These are phyloP conservation scores for Hormaphis cornu DNA, from an alignment of 1,140 invertebrate genomes.

Conservation along the genomic window DNA sequence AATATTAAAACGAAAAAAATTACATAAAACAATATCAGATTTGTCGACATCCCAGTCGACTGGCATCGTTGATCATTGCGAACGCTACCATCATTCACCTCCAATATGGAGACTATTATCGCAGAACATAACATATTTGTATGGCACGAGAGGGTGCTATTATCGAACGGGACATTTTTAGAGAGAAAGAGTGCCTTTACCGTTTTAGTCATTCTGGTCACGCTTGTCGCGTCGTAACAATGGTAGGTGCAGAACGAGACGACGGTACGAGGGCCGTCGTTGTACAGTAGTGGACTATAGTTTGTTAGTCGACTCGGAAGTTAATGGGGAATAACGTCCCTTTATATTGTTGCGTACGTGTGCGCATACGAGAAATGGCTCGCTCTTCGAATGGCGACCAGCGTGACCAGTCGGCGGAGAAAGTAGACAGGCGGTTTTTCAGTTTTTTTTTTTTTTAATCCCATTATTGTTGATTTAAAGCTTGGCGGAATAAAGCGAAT, in stretches of 20 bases:
- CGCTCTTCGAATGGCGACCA: neutral
- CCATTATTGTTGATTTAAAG: neutral
- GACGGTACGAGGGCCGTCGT: neutral
- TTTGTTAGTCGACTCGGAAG: neutral
- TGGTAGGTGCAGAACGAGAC: neutral
- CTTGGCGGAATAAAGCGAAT: too few species aligned
- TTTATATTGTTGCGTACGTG: neutral
- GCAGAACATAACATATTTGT: neutral
- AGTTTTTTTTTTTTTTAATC: too few species aligned
- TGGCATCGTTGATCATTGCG: too few species aligned
- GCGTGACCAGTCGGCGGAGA: neutral
- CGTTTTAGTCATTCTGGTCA: slow-evolving; percentile 13
- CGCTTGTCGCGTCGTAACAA: slow-evolving; percentile 20
- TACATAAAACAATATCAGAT: too few species aligned
- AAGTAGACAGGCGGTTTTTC: neutral
- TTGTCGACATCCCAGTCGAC: too few species aligned
- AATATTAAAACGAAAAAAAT: too few species aligned
- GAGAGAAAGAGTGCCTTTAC: neutral
- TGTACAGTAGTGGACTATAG: neutral
- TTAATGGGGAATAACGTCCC: slow-evolving; percentile 8
- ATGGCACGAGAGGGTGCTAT: neutral
- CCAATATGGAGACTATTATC: too few species aligned
- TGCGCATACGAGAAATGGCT: neutral
- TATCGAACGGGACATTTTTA: neutral
- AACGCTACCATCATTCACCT: too few species aligned